Conservation (phyloP, 2,113 vertebrate species). For the Elephas maximus region DNA sequence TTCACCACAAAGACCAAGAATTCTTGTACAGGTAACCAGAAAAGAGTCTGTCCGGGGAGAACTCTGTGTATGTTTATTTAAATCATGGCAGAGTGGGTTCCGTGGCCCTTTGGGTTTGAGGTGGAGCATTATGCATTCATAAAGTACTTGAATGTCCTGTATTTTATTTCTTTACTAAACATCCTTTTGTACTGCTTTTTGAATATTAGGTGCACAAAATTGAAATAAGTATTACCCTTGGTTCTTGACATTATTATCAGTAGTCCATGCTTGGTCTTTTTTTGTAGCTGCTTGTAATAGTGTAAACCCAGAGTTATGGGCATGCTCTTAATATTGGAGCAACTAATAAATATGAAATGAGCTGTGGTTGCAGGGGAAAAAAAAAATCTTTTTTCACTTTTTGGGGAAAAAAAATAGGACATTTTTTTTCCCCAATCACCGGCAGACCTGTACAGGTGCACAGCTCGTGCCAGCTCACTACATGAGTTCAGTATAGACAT, state of each 20-base stretch:
- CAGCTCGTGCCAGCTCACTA: background rate
- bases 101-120: background rate
- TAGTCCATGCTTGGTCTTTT: background rate
- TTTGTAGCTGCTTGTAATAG: conserved; percentile 64
- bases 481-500: background rate
- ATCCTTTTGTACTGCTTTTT: background rate
- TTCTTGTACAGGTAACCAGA: conserved; percentile 95
- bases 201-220: background rate
- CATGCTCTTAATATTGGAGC: conserved; percentile 3
- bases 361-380: background rate
- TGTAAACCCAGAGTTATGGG: background rate
- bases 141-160: conserved; percentile 8
- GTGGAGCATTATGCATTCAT: background rate
- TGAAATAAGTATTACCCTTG: conserved; percentile 20
- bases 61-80: background rate
- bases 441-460: background rate
- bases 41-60: background rate
- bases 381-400: no score
- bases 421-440: conserved; percentile 11
- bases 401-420: background rate
- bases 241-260: conserved; percentile 28
- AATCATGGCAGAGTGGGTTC: background rate
- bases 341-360: conserved; percentile 45
- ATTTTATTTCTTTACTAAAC: conserved; percentile 37
- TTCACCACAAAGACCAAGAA: conserved; percentile 98